A percentile compares a stretch with the other conserved stretches of the same genome.
Conservation (phyloP, 2,888 invertebrate genomes). For the Sympetrum striolatum region DNA sequence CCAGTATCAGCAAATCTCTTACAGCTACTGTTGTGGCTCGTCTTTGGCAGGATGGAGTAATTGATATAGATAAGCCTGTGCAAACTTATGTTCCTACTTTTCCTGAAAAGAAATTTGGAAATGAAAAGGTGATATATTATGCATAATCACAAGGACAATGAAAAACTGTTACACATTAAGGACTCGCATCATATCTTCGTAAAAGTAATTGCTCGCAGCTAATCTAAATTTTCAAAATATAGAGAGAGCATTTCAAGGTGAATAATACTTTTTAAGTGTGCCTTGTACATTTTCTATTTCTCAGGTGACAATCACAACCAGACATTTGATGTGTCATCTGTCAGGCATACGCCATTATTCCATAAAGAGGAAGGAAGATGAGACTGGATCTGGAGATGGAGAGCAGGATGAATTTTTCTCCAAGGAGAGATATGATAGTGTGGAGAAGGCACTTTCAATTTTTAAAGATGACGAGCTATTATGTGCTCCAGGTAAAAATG, state of each 20-base stretch:
- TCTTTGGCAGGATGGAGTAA: slow-evolving; percentile 60
- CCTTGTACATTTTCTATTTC: background rate
- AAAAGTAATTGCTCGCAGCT: too few relatives aligned
- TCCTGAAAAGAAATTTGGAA: slow-evolving; percentile 62
- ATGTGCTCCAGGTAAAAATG: slow-evolving; percentile 60
- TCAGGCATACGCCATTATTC: slow-evolving; percentile 65
- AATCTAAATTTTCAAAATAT: too few relatives aligned
- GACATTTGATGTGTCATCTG: slow-evolving; percentile 63
- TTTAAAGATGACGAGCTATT: slow-evolving; percentile 65
- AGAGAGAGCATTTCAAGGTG: background rate
- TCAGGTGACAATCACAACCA: slow-evolving; percentile 61
- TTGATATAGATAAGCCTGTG: slow-evolving; percentile 64
- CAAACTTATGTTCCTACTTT: slow-evolving; percentile 63
- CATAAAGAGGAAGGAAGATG: slow-evolving; percentile 51
- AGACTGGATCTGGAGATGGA: slow-evolving; percentile 44
- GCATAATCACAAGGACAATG: too few relatives aligned
- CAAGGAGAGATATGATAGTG: slow-evolving; percentile 57
- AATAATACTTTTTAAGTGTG: too few relatives aligned
- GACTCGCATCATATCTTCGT: too few relatives aligned
- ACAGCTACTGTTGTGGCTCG: slow-evolving; percentile 63
- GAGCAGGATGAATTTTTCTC: slow-evolving; percentile 59
- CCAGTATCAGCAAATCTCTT: slow-evolving; percentile 66
- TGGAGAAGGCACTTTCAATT: slow-evolving; percentile 60
- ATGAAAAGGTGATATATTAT: slow-evolving; percentile 56
- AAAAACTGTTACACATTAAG: too few relatives aligned